Conservation (phyloP, 2,888 invertebrate species). For the Trichopria drosophilae region DNA sequence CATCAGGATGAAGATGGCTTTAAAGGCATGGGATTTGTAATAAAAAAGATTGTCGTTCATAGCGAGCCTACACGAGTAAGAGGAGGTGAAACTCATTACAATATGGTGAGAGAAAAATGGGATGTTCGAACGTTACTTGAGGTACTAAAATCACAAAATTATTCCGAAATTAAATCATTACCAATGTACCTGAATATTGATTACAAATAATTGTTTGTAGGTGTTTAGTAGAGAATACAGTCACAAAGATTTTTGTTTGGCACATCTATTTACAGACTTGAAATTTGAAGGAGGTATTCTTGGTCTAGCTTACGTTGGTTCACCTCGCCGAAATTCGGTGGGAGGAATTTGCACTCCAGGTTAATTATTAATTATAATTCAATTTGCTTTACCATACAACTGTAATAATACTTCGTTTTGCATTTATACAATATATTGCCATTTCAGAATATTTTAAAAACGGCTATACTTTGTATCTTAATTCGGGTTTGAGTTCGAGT, state of each 20-base stretch:
- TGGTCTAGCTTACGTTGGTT: conserved; percentile 94
- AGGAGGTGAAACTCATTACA: conserved; percentile 89
- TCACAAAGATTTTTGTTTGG: conserved; percentile 93
- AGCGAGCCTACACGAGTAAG: conserved; percentile 85
- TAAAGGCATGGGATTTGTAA: conserved; percentile 94
- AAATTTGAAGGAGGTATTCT: conserved; percentile 95
- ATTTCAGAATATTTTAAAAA: conserved; percentile 87
- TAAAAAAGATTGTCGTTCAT: conserved; percentile 91
- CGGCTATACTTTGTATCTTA: conserved; percentile 87
- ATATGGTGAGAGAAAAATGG: conserved; percentile 92
- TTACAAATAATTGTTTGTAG: no score
- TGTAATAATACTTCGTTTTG: no score
- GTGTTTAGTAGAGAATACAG: conserved; percentile 92
- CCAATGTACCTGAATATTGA: no score
- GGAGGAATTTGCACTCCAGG: conserved; percentile 97
- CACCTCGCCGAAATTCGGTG: conserved; percentile 87
- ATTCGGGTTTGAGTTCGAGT: conserved; percentile 93
- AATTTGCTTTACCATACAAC: no score
- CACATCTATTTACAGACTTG: conserved; percentile 94
- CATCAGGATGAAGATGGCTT: conserved; percentile 84
- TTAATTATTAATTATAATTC: no score
- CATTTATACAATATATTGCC: no score
- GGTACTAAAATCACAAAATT: no score
- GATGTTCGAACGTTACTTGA: conserved; percentile 88
- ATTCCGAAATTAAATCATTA: no score